phyloP scores from a whole-genome alignment of 2,113 vertebrate species.

The Pan troglodytes region NHGRI_mPanTro3-v2.1_pri NC_072404.2:122984001-122984500 shows the following conservation, averaged over 20 bases:
- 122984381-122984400: too few relatives aligned
- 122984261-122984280: background rate
- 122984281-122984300: background rate
- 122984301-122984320: background rate
- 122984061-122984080: background rate
- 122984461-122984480: too few relatives aligned
- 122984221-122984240: background rate
- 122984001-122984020: background rate
- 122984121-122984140: background rate
- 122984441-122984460: too few relatives aligned
- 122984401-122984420: too few relatives aligned
- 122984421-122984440: too few relatives aligned
- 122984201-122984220: background rate
- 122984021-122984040: conserved; percentile 2
- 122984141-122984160: background rate
- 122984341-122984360: too few relatives aligned
- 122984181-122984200: background rate
- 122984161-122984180: background rate
- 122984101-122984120: background rate
- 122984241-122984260: background rate
- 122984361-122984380: too few relatives aligned
- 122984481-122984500: too few relatives aligned
- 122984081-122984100: background rate
- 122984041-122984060: conserved; percentile 6
- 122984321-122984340: background rate